These are phyloP conservation scores for Lophius piscatorius DNA, from an alignment of 2,113 vertebrate genomes.

Conservation along the genomic window DNA sequence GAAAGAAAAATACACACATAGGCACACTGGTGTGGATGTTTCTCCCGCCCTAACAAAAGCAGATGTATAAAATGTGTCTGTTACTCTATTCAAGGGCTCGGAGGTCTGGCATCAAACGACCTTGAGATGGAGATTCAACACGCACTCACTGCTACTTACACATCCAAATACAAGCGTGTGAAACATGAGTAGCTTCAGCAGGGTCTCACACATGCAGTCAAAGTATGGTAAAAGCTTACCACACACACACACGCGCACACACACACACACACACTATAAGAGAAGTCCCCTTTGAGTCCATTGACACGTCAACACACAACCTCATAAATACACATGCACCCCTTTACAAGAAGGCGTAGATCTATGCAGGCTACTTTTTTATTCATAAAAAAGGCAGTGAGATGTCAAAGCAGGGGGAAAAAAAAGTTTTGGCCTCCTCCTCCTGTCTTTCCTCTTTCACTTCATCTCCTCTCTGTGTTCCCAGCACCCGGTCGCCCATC, in stretches of 20 bases:
- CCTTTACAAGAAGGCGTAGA: constrained; percentile 12
- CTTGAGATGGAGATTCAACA: constrained; percentile 42
- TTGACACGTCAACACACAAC: constrained; percentile 7
- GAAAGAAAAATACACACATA: constrained; percentile 13
- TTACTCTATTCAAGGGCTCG: constrained; percentile 34
- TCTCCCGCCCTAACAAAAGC: constrained; percentile 18
- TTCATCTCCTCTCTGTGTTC: constrained; percentile 11
- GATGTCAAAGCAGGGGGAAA: constrained; percentile 52
- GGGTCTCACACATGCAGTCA: constrained; percentile 8
- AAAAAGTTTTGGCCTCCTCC: constrained; percentile 11
- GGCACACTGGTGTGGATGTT: neutral
- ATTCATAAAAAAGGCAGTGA: constrained; percentile 12
- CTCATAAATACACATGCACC: constrained; percentile 36
- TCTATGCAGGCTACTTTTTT: constrained; percentile 16
- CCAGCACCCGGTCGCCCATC: neutral
- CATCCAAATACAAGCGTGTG: constrained; percentile 14
- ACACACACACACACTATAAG: constrained; percentile 11
- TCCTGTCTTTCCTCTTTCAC: neutral
- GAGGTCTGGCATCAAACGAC: constrained; percentile 32
- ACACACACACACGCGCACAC: constrained; percentile 3
- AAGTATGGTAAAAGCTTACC: constrained; percentile 18
- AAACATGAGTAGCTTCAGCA: constrained; percentile 8
- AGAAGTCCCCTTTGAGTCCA: constrained; percentile 7
- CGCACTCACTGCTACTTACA: constrained; percentile 17
- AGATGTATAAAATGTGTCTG: constrained; percentile 44